Conservation (phyloP, 2,113 vertebrate species). For the Polyodon spathula region DNA sequence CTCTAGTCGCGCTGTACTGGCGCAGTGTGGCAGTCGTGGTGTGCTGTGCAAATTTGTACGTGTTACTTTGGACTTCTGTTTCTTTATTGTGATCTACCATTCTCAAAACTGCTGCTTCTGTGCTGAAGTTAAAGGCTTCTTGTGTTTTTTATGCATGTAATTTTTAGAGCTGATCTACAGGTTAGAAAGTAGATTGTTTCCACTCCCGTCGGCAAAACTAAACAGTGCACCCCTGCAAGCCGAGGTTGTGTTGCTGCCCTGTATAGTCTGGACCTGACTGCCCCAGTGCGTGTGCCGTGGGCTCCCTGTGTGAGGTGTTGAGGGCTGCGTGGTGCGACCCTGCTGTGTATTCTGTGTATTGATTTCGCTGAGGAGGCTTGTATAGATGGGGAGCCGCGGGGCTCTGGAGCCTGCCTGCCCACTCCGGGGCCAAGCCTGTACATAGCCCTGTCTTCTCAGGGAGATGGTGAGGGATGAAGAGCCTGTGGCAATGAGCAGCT, state of each 20-base stretch:
- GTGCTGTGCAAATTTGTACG: too few relatives aligned
- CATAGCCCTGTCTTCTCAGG: conserved; percentile 36
- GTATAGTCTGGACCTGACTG: conserved; percentile 18
- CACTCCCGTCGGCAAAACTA: conserved; percentile 51
- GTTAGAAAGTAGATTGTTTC: conserved; percentile 19
- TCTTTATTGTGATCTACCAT: too few relatives aligned
- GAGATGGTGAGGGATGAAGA: conserved; percentile 42
- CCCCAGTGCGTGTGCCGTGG: conserved; percentile 47
- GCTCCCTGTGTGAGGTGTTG: conserved; percentile 36
- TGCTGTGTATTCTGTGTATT: conserved; percentile 63
- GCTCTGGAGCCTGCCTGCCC: conserved; percentile 49
- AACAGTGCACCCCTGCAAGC: conserved; percentile 40
- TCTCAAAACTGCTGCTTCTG: too few relatives aligned
- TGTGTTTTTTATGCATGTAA: conserved; percentile 47
- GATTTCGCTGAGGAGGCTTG: conserved; percentile 52
- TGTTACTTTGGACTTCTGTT: too few relatives aligned
- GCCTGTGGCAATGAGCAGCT: conserved; percentile 63
- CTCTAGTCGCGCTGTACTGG: too few relatives aligned
- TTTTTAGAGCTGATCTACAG: conserved; percentile 56
- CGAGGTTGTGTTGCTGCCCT: conserved; percentile 44
- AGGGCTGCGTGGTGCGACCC: conserved; percentile 59
- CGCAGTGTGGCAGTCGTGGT: too few relatives aligned
- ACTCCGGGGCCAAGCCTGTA: conserved; percentile 42
- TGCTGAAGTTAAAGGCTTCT: conserved; percentile 44
- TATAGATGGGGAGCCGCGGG: conserved; percentile 54